Evolutionary conservation across 2,888 invertebrate species (phyloP).

Genomic region (Sepiola atlantica): DNA sequence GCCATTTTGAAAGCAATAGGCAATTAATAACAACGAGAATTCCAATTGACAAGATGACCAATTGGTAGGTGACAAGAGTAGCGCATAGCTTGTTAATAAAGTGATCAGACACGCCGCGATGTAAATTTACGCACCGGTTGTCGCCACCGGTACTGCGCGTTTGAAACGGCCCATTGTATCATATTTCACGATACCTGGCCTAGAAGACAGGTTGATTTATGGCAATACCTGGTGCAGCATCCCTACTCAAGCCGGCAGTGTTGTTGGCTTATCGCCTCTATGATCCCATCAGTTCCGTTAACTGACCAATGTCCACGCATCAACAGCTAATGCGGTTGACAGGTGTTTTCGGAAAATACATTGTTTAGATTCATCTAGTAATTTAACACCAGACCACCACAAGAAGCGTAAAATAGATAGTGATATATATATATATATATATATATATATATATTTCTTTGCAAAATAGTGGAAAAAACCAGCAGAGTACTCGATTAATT

Average conservation of each 20-base stretch:
- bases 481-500: no score
- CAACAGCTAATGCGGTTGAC: constrained; percentile 4
- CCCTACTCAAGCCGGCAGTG: not conserved
- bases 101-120: not conserved
- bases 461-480: no score
- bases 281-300: not conserved
- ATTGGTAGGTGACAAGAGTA: not conserved
- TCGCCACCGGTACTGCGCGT: not conserved
- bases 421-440: not conserved
- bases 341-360: not conserved
- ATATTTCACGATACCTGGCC: not conserved
- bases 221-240: no score
- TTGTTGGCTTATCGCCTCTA: not conserved
- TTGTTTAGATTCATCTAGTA: not conserved
- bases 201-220: not conserved
- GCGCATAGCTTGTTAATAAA: not conserved
- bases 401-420: not conserved
- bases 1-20: not conserved
- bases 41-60: not conserved
- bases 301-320: not conserved
- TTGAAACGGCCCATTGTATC: not conserved
- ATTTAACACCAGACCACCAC: not conserved
- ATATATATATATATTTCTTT: no score
- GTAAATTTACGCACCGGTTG: not conserved
- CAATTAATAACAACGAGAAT: not conserved